phyloP scores from a whole-genome alignment of 2,888 invertebrate species.

The Phortica okadai region DNA sequence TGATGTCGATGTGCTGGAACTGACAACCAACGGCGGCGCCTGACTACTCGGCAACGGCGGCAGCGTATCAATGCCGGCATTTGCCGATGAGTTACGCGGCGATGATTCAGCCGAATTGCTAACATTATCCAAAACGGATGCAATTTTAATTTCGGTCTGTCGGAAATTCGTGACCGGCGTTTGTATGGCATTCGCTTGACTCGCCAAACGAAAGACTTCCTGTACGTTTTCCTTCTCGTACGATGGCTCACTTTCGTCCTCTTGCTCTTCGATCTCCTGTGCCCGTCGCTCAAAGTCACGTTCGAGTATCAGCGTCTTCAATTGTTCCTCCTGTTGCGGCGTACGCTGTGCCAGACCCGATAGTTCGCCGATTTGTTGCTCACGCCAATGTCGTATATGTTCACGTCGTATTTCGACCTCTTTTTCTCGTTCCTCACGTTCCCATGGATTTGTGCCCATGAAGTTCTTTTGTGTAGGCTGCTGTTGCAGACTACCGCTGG shows the following conservation, averaged over 20 bases:
- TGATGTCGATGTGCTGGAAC: conserved; percentile 28
- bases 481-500: conserved; percentile 45
- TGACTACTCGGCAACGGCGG: background rate
- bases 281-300: conserved; percentile 95
- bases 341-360: conserved; percentile 83
- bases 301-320: conserved; percentile 93
- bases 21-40: conserved; percentile 5
- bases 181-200: conserved; percentile 75
- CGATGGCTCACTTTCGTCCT: conserved; percentile 80
- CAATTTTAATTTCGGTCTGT: conserved; percentile 74
- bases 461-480: conserved; percentile 59
- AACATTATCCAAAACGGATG: conserved; percentile 55
- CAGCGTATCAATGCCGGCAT: conserved; percentile 10
- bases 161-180: conserved; percentile 76
- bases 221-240: conserved; percentile 77
- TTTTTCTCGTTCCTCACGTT: conserved; percentile 93
- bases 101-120: conserved; percentile 61
- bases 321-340: conserved; percentile 90
- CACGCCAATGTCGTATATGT: conserved; percentile 87
- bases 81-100: conserved; percentile 60
- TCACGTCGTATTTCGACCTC: conserved; percentile 84
- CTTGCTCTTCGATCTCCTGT: conserved; percentile 84
- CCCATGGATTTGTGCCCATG: conserved; percentile 88
- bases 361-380: conserved; percentile 90
- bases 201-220: conserved; percentile 78